Conservation (phyloP, 2,888 invertebrate species). For the Smittia aterrima region DNA sequence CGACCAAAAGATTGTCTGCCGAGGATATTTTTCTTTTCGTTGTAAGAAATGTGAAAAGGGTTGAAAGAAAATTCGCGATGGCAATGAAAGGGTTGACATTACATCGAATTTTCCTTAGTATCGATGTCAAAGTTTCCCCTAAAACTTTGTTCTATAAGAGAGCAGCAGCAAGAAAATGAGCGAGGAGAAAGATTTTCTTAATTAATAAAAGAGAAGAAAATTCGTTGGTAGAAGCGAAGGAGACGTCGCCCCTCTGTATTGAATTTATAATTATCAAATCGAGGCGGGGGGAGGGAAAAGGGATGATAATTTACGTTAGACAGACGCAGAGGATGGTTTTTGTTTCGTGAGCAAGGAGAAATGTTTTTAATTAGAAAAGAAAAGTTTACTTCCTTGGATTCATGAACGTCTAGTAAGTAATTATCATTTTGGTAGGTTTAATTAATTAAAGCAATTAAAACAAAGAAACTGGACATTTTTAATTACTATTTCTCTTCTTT, state of each 20-base stretch:
- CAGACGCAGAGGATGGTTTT: constrained; percentile 16
- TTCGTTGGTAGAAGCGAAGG: constrained; percentile 1
- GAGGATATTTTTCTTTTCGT: no score
- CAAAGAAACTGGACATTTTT: constrained; percentile 27
- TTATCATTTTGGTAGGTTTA: constrained; percentile 41
- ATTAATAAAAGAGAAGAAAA: constrained; percentile 11
- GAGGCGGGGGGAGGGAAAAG: background rate
- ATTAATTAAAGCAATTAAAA: constrained; percentile 42
- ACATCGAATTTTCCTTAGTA: no score
- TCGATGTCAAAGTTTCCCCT: no score
- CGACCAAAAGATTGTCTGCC: background rate
- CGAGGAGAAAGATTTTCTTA: constrained; percentile 10
- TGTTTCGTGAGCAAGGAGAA: constrained; percentile 21
- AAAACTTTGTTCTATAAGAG: no score
- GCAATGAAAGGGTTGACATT: no score
- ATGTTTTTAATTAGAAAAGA: constrained; percentile 36
- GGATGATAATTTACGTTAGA: constrained; percentile 19
- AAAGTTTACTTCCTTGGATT: constrained; percentile 25
- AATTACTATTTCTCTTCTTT: constrained; percentile 37
- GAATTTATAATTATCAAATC: constrained; percentile 23
- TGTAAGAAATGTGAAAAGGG: no score
- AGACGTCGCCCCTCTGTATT: background rate
- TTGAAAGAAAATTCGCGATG: no score
- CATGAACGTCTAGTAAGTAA: constrained; percentile 41
- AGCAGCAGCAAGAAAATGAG: background rate